These are phyloP conservation scores for Holacanthus passer DNA, from an alignment of 2,113 vertebrate species.

Conservation along the genomic window DNA sequence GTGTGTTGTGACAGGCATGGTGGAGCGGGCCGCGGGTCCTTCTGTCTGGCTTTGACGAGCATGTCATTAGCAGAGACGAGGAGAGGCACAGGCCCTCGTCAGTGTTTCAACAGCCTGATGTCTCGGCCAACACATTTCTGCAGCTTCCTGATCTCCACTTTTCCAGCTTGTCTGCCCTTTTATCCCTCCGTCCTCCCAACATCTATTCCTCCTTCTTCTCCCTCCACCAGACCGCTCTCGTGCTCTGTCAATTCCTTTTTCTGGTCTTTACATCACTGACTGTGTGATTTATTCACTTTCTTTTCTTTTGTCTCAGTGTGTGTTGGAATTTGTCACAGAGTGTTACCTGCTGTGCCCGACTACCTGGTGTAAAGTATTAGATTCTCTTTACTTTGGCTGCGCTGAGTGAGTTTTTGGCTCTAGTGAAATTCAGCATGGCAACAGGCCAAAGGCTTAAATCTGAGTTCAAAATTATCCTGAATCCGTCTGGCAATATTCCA, in stretches of 20 bases:
- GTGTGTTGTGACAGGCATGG: slow-evolving; percentile 87
- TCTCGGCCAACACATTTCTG: slow-evolving; percentile 73
- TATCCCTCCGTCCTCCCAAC: not conserved
- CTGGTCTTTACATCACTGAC: slow-evolving; percentile 28
- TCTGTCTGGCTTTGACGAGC: slow-evolving; percentile 97
- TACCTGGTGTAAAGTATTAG: slow-evolving; percentile 62
- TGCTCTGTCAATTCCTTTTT: slow-evolving; percentile 26
- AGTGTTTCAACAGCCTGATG: slow-evolving; percentile 97
- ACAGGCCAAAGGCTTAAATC: slow-evolving; percentile 16
- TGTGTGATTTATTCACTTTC: slow-evolving; percentile 54
- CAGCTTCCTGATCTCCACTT: slow-evolving; percentile 36
- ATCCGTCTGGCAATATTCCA: slow-evolving; percentile 19
- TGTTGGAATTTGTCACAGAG: slow-evolving; percentile 65
- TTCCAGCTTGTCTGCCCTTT: slow-evolving; percentile 19
- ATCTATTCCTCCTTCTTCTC: slow-evolving; percentile 19
- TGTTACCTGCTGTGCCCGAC: slow-evolving; percentile 59
- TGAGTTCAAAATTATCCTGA: slow-evolving; percentile 18
- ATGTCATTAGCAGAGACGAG: slow-evolving; percentile 86
- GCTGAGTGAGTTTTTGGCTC: slow-evolving; percentile 49
- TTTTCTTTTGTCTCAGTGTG: slow-evolving; percentile 46
- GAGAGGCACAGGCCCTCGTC: slow-evolving; percentile 93
- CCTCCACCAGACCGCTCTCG: not conserved
- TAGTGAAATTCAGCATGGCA: slow-evolving; percentile 31
- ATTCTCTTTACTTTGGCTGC: slow-evolving; percentile 63
- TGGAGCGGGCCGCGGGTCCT: slow-evolving; percentile 88